Evolutionary conservation across 2,797 vertebrate genomes (phyloP), one percentile per base, ranked within the genome.

Genomic region (Eremophila alpestris): DNA sequence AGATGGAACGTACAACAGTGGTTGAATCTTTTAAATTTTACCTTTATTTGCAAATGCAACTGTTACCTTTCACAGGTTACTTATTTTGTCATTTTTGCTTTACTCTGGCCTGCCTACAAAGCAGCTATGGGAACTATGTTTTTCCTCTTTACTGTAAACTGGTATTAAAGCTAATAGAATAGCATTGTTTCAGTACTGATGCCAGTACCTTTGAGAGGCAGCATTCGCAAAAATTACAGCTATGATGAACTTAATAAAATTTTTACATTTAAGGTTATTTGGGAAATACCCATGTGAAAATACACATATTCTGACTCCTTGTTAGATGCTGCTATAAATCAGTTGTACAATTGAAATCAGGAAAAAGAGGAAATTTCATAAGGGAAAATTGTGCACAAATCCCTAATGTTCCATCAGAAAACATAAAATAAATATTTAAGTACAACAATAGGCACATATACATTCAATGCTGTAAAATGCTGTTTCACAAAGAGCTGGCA

Each of bases 1-100:
- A 94, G 88, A 93, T 88, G 94, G 95, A 93, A 96, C 90, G 80
- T 94, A 97, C 91, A 95, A 95, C 94, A 95, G 65, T 62, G 71
- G 78, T 83, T 84, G 27, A 92, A 59, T 52, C 23, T 91, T 63
- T 73, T 24, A 38, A 58, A 43, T 67, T 56, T 58, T 30, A 80
- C 52, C 32, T 75, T 84, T 55, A 58, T 58, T 84, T 74, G 24
- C 51, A 90, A 63, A 26, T 52, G 36, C 16, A 93, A 16, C 17
- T 29, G 19, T 70, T 62, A 63, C 30, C 18, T 83, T 83, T 77
- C 41, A 78, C 14, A 67, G 22, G 9, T 82, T 73, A 76, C 22
- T 65, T 80, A n/a, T 46, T 89, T 83, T 26, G 20, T 46, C 6
- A 11, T 58, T 62, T 92, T 83, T 93, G 29, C 59, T 91, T 93